Conservation (phyloP, 2,113 vertebrate genomes). For the Panthera leo region DNA sequence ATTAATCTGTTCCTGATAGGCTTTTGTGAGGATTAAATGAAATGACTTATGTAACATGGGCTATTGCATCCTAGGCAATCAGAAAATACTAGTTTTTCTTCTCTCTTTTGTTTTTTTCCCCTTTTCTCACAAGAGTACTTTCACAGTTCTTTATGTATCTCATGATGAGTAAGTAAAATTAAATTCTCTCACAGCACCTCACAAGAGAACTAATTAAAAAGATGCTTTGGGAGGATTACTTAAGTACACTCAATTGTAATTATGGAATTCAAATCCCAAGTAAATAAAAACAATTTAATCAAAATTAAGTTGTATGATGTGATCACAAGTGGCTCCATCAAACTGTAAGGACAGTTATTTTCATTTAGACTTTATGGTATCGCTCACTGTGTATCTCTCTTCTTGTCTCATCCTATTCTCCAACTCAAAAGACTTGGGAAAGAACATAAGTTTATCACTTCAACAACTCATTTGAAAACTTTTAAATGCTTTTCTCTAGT, state of each 20-base stretch:
- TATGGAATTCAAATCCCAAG: slow-evolving; percentile 53
- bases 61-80: not conserved
- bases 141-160: slow-evolving; percentile 46
- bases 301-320: slow-evolving; percentile 37
- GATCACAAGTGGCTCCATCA: not conserved
- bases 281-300: slow-evolving; percentile 72
- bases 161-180: slow-evolving; percentile 52
- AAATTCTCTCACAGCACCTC: slow-evolving; percentile 49
- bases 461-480: not conserved
- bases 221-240: slow-evolving; percentile 55
- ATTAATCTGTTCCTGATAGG: not conserved
- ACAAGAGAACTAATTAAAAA: slow-evolving; percentile 70
- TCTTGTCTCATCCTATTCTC: not conserved
- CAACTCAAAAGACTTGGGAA: not conserved
- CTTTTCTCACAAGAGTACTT: slow-evolving; percentile 5
- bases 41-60: not conserved
- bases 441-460: not conserved
- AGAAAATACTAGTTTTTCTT: slow-evolving; percentile 1
- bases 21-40: not conserved
- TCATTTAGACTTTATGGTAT: not conserved
- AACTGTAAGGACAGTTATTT: not conserved
- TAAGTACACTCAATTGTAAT: slow-evolving; percentile 67
- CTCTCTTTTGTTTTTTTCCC: not conserved
- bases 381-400: not conserved
- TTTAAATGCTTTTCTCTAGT: not conserved